Conservation (phyloP, 2,797 vertebrate species). For the Tadarida brasiliensis region DNA sequence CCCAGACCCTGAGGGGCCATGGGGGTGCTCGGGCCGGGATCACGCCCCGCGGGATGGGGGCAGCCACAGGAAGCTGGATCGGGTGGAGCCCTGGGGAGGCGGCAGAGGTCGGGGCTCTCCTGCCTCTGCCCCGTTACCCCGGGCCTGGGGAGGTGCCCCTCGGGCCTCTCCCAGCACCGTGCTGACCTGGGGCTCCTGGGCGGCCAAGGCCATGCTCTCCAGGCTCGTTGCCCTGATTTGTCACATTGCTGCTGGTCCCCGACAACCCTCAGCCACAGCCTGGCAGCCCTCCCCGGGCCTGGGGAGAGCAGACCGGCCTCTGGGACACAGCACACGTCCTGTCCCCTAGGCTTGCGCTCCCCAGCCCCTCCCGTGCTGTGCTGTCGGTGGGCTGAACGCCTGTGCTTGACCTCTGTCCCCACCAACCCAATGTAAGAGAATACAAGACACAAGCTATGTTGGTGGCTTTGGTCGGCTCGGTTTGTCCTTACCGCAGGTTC, state of each 20-base stretch:
- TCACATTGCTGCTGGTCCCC: background rate
- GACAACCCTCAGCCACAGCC: background rate
- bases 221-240: fast-evolving
- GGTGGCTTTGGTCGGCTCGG: background rate
- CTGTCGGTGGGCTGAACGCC: fast-evolving
- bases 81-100: too few species aligned
- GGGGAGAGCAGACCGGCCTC: background rate
- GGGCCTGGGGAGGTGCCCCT: background rate
- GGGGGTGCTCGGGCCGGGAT: fast-evolving
- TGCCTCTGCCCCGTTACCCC: background rate
- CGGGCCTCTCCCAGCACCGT: background rate
- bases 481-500: background rate
- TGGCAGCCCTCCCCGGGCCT: too few species aligned
- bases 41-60: background rate
- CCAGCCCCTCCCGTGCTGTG: fast-evolving
- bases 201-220: fast-evolving
- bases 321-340: background rate
- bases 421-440: background rate
- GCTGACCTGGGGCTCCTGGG: background rate
- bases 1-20: background rate
- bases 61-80: background rate
- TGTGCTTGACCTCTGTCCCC: fast-evolving
- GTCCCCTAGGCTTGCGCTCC: fast-evolving
- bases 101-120: background rate
- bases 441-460: background rate